Evolutionary conservation across 2,113 vertebrate species (phyloP).

Genomic region (Cromileptes altivelis): DNA sequence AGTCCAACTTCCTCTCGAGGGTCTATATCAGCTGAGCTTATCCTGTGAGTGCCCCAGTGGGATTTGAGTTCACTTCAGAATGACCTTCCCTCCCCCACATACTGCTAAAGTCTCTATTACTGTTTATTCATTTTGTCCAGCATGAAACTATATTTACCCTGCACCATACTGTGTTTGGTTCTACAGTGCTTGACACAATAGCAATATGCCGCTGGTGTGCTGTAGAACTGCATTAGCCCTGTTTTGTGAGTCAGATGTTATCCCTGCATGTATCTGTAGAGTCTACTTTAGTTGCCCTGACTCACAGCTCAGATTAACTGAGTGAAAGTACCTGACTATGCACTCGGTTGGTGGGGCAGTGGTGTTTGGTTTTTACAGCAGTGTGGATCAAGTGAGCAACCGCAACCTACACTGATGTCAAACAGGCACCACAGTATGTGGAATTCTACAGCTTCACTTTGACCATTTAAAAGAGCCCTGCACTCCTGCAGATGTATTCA

Average conservation of each 20-base stretch:
- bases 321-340: conserved; percentile 42
- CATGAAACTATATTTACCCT: conserved; percentile 1
- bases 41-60: conserved; percentile 56
- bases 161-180: conserved; percentile 23
- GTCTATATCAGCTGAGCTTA: conserved; percentile 70
- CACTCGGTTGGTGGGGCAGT: conserved; percentile 16
- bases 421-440: conserved; percentile 27
- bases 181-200: conserved; percentile 9
- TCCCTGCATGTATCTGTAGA: conserved; percentile 18
- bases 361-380: conserved; percentile 42
- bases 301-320: conserved; percentile 28
- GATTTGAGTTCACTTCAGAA: conserved; percentile 42
- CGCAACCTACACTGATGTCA: conserved; percentile 39
- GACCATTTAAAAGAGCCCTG: conserved; percentile 4
- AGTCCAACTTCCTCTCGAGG: conserved; percentile 71
- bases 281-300: conserved; percentile 33
- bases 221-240: conserved; percentile 9
- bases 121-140: conserved; percentile 30
- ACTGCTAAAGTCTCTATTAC: conserved; percentile 21
- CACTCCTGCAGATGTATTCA: conserved; percentile 27
- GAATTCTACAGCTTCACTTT: conserved; percentile 25
- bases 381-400: conserved; percentile 22
- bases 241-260: conserved; percentile 34
- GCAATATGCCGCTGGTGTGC: conserved; percentile 10
- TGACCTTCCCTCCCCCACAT: not conserved